Percentiles rank a stretch among this genome's conserved stretches.
phyloP scores from a whole-genome alignment of 1,140 invertebrate species.

The Goniozus legneri region DNA sequence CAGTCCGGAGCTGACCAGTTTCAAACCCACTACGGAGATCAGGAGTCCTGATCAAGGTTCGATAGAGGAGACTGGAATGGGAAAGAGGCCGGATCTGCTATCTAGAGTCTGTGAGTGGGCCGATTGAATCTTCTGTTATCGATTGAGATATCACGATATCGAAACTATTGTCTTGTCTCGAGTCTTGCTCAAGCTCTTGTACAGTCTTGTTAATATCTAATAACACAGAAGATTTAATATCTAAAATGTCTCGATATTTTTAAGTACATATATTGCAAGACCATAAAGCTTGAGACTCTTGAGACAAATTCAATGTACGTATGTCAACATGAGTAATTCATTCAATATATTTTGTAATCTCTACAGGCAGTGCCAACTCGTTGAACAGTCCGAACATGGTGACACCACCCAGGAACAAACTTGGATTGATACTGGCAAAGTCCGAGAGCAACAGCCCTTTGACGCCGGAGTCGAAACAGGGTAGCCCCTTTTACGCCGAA shows the following conservation, averaged over 20 bases:
- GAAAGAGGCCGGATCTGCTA: conserved; percentile 63
- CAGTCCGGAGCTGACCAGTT: conserved; percentile 49
- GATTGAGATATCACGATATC: too few relatives aligned
- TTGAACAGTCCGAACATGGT: conserved; percentile 42
- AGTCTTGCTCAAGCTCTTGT: too few relatives aligned
- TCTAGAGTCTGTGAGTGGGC: conserved; percentile 66
- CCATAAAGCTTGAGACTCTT: too few relatives aligned
- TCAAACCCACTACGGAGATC: conserved; percentile 41
- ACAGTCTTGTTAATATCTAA: too few relatives aligned
- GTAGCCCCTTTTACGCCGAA: conserved; percentile 88
- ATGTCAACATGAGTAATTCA: neutral
- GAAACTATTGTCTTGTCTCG: too few relatives aligned
- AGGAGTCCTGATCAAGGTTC: conserved; percentile 31
- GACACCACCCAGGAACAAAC: conserved; percentile 46
- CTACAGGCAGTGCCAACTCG: conserved; percentile 46
- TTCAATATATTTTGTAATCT: neutral
- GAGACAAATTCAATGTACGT: neutral
- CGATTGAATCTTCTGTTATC: too few relatives aligned
- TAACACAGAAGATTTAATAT: too few relatives aligned
- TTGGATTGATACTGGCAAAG: conserved; percentile 43
- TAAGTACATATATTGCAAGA: too few relatives aligned
- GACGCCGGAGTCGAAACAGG: conserved; percentile 59
- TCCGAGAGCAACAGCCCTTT: conserved; percentile 45
- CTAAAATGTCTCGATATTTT: too few relatives aligned
- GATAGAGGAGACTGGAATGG: conserved; percentile 45